These are phyloP conservation scores for Gisinianus flammeolus DNA, from an alignment of 2,888 invertebrate species.

Conservation along the genomic window DNA sequence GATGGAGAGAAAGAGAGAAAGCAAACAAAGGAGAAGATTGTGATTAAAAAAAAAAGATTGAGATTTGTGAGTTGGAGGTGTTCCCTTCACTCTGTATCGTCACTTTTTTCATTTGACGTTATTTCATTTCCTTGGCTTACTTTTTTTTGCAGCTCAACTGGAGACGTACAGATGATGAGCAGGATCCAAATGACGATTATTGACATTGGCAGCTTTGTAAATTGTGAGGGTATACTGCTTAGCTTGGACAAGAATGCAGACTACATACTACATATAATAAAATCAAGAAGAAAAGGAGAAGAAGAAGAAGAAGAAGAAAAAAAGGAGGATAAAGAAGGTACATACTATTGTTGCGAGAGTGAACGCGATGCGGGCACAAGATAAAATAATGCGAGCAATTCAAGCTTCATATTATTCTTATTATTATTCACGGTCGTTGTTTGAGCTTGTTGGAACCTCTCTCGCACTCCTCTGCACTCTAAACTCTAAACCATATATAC, in stretches of 20 bases:
- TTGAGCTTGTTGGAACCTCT: background rate
- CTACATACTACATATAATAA: too few species aligned
- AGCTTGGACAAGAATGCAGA: too few species aligned
- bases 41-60: background rate
- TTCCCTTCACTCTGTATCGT: background rate
- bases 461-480: background rate
- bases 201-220: constrained; percentile 8
- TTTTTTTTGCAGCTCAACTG: constrained; percentile 1
- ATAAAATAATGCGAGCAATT: constrained; percentile 6
- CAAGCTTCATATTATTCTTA: background rate
- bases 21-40: constrained; percentile 5
- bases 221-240: background rate
- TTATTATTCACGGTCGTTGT: background rate
- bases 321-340: background rate
- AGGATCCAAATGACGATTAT: background rate
- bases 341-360: constrained; percentile 1
- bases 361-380: background rate
- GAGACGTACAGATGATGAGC: background rate
- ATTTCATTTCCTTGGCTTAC: too few species aligned
- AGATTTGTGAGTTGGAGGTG: background rate
- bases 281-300: too few species aligned
- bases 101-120: constrained; percentile 5
- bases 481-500: too few species aligned
- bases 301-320: too few species aligned
- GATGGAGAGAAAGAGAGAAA: background rate